Evolutionary conservation across 1,140 invertebrate species (phyloP), one percentile per base, ranked within the genome.

Genomic region (Diabrotica undecimpunctata): DNA sequence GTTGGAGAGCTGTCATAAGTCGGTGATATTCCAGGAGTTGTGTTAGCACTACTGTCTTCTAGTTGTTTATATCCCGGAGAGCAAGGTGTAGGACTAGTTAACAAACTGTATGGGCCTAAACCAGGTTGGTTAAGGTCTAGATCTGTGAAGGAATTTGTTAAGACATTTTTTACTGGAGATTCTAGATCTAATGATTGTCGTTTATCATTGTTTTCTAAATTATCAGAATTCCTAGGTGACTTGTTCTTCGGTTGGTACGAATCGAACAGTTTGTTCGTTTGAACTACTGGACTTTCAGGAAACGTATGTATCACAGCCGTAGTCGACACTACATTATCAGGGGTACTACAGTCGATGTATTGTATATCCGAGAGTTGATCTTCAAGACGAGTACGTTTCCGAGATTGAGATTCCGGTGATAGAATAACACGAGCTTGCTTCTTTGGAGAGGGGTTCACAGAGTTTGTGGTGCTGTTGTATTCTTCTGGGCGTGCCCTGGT

Each of bases 281-380:
- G 62, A 7, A 57, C 52, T 38, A 64, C 58, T 0, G 66, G 66
- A 53, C 66, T 70, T 11, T 63, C 60, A 0, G 75, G 72, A 60
- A 64, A 41, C 3, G 67, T 41, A 54, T 78, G 76, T 11, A 78
- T 66, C 7, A 75, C 58, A 5, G 75, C 76, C 14, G 69, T 74
- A 6, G 75, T 77, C 10, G 70, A 71, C 0, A 77, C 69, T 37
- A 72, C 51, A 70, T 74, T 83, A 54, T 86, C 84, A 0, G 85
- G 84, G 7, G 85, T 86, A 59, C 81, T 84, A 62, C 84, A 85
- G 72, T 87, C 86, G 62, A 88, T 88, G 74, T 83, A 88, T 41
- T 85, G 84, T 64, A 88, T 83, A 66, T 85, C 82, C 0, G 83
- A 82, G 0, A 87, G 75, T 68, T 87, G 86, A 72, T 86, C 85